phyloP scores from a whole-genome alignment of 2,888 invertebrate species.

The Acronicta psi region DNA sequence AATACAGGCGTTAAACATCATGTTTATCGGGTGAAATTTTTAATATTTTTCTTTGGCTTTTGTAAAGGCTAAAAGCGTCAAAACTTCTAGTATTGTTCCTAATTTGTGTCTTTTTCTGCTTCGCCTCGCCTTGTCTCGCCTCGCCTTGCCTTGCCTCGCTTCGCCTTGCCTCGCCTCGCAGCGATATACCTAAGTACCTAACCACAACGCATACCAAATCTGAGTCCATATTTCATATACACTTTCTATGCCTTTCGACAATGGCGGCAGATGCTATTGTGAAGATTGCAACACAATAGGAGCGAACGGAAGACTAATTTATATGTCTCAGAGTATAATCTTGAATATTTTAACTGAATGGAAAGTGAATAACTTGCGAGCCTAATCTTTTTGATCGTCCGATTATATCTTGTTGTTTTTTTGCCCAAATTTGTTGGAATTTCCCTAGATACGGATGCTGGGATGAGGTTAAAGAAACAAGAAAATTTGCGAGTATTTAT shows the following conservation, averaged over 20 bases:
- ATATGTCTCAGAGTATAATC: slow-evolving; percentile 17
- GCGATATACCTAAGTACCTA: neutral
- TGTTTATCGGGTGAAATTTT: too few species aligned
- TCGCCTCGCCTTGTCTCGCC: too few species aligned
- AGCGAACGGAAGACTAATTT: slow-evolving; percentile 38
- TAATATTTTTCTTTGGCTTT: too few species aligned
- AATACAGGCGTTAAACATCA: too few species aligned
- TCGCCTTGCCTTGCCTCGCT: too few species aligned
- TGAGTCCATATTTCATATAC: slow-evolving; percentile 24
- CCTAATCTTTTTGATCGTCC: neutral
- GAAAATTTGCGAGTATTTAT: too few species aligned
- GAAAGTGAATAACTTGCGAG: slow-evolving; percentile 24
- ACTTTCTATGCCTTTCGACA: slow-evolving; percentile 46
- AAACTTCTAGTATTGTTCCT: too few species aligned
- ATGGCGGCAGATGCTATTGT: slow-evolving; percentile 41
- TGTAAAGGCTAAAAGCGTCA: too few species aligned
- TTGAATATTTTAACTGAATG: slow-evolving; percentile 29
- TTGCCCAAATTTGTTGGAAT: too few species aligned
- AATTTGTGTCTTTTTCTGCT: too few species aligned
- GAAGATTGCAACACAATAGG: slow-evolving; percentile 38
- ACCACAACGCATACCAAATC: slow-evolving; percentile 11
- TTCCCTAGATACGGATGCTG: too few species aligned
- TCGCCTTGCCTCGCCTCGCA: neutral
- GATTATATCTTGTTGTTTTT: neutral
- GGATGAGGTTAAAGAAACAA: too few species aligned